Percentiles rank a stretch among this genome's conserved stretches.
Conservation (phyloP, 2,888 invertebrate species). For the Drosophila vallismaia region DNA sequence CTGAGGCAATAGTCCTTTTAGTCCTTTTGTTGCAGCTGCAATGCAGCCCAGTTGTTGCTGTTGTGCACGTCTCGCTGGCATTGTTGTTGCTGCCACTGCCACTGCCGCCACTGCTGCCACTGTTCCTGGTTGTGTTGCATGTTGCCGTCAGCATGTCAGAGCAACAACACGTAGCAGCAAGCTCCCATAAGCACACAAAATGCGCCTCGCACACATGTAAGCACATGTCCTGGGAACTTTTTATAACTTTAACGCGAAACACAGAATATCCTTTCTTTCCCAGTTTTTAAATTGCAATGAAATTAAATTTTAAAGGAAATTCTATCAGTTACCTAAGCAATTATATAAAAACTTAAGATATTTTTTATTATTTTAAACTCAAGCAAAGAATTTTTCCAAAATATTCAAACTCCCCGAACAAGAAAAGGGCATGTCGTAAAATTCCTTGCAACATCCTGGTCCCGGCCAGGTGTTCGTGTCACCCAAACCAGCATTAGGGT, state of each 20-base stretch:
- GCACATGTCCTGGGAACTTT: conserved; percentile 20
- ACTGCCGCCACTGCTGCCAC: conserved; percentile 37
- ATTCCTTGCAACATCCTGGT: background rate
- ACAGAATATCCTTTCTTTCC: background rate
- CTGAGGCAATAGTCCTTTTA: conserved; percentile 3
- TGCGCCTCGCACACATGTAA: conserved; percentile 28
- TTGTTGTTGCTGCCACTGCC: conserved; percentile 24
- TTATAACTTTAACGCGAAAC: background rate
- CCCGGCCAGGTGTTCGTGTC: background rate
- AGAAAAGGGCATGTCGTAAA: background rate
- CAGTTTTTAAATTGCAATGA: background rate
- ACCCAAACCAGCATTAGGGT: conserved; percentile 2
- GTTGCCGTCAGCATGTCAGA: conserved; percentile 77
- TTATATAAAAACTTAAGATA: no score
- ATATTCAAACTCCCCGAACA: background rate
- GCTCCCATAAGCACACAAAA: conserved; percentile 9
- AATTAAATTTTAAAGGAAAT: no score
- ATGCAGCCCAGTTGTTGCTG: conserved; percentile 1
- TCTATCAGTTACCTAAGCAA: no score
- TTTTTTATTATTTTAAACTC: no score
- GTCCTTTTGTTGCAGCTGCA: conserved; percentile 1
- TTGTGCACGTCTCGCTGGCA: conserved; percentile 46
- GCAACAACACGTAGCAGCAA: conserved; percentile 37
- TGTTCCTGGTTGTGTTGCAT: conserved; percentile 63
- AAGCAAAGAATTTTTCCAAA: no score